Evolutionary conservation across 30 jellyfish, hydroid and myxozoan species (phyloP).

Genomic region (Chrysaora quinquecirrha): DNA sequence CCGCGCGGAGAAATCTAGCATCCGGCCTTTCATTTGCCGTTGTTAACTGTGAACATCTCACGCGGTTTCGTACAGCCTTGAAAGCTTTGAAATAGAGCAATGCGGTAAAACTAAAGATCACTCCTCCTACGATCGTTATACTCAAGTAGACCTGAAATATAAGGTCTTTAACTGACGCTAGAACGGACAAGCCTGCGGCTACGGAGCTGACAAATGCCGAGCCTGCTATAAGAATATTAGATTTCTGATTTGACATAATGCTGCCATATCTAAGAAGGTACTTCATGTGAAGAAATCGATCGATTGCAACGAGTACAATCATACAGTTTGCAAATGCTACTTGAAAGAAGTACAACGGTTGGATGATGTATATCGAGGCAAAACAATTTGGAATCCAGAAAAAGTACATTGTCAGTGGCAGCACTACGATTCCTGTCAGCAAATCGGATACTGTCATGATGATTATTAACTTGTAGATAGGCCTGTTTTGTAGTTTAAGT

Average conservation of each 20-base stretch:
- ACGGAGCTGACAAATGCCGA: neutral
- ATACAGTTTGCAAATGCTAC: slow-evolving; percentile 24
- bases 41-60: neutral
- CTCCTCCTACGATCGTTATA: neutral
- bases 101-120: neutral
- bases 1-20: neutral
- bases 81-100: neutral
- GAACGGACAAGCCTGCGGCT: slow-evolving; percentile 8
- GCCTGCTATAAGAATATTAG: neutral
- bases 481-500: neutral
- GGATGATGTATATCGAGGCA: neutral
- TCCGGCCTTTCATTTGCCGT: neutral
- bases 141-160: neutral
- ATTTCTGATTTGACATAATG: neutral
- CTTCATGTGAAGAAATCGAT: slow-evolving; percentile 14
- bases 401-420: neutral
- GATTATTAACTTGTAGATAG: neutral
- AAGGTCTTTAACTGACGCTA: neutral
- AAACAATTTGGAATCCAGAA: neutral
- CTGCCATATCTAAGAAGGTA: neutral
- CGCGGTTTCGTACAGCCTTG: neutral
- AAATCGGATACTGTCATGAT: neutral
- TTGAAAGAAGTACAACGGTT: neutral
- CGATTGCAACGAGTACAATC: slow-evolving; percentile 30
- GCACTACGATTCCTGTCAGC: neutral